Evolutionary conservation across 2,888 invertebrate genomes (phyloP), one percentile per base, ranked within the genome.

Genomic region (Idaea dimidiata): DNA sequence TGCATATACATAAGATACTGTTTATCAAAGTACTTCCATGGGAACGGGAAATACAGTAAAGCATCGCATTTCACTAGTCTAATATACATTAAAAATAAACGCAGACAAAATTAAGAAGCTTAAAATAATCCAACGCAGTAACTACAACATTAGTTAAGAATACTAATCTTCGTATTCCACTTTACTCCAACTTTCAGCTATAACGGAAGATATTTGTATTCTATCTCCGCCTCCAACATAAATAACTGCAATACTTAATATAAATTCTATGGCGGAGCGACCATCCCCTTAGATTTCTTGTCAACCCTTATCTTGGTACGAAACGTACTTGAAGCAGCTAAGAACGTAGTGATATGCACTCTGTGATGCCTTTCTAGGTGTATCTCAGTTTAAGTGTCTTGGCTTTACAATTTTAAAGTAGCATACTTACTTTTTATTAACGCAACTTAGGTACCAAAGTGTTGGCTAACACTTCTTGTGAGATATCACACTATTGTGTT

Each of bases 221-320:
- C 56, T 56, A 18, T 18, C 17, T 18, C 56, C 56, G 56, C 56
- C 56, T 56, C 10, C 14, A 17, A 56, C 56, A 18, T 56, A 56
- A 56, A 56, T 56, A 56, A 56, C 56, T 56, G 56, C 56, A 43
- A 43, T 43, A 56, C 56, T 56, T 56, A 56, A 56, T 56, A 56
- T 18, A 56, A 56, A 56, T 56, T 18, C 56, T 56, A 56, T 56
- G 56, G 56, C 7, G 10, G 10, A 43, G 43, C 43, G 43, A 14
- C 43, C 43, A 43, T 43, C 43, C 43, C 43, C 43, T 10, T 43
- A 43, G 43, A 43, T 43, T 43, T 43, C 43, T 43, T 43, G 43
- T 43, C 43, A 43, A 43, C 43, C 43, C 43, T 43, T 43, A 14
- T 43, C 43, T 43, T 43, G 14, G 43, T 43, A 43, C 43, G 43